Evolutionary conservation across 2,888 invertebrate genomes (phyloP), one percentile per base, ranked within the genome.

Genomic region (Scaeva pyrastri): DNA sequence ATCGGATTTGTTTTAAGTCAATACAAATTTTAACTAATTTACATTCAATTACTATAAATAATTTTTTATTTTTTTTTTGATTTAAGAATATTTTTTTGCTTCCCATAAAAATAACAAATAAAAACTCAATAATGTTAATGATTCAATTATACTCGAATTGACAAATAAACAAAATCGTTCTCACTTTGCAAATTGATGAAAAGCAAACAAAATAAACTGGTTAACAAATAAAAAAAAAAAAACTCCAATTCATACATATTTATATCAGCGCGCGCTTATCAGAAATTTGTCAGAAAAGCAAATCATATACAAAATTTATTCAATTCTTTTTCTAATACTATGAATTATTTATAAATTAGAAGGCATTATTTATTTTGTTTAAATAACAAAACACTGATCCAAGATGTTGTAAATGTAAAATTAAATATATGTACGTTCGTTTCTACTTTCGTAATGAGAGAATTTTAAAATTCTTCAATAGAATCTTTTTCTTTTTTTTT

Each of bases 41-140:
- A 73, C 73, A 83, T 78, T 70, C 48, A 70, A 73, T 83, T 83
- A 62, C 23, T 52, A 21, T 55, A 36, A 60, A 77, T 77, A 52
- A 23, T n/a, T 14, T 48, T 60, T 64, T 52, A 48, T 66, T 48
- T 66, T 48, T 66, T 31, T 19, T 64, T 19, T 12, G 6, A 39
- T 36, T 50, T 50, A 12, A 5, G 50, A 52, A 50, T 68, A 50
- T 11, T 50, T 66, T 36, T 31, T 16, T 45, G 45, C 0, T 16
- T 26, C 12, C 12, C 2, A 39, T 4, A 60, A 41, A 60, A 41
- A n/a, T 16, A 66, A 43, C 43, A 62, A 48, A 8, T 12, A 66
- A 68, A n/a, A 68, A n/a, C 60, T 41, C 6, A 8, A 21, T 52
- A 68, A 6, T 6, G 21, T 39, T 23, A 66, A 19, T 50, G 48